Conservation (phyloP, 2,797 vertebrate species). For the Coranthus polyacanthus region DNA sequence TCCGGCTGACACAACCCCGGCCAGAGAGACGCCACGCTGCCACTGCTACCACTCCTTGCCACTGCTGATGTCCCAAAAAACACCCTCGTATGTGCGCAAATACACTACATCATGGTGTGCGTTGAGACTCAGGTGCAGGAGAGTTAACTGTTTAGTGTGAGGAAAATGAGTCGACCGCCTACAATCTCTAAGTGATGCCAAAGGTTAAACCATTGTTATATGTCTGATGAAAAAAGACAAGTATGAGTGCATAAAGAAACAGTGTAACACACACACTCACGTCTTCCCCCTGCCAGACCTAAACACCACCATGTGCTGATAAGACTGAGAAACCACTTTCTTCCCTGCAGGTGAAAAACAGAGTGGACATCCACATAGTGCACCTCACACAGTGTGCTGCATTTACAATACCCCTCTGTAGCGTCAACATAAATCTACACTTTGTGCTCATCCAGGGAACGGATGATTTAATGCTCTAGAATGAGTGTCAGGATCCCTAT, state of each 20-base stretch:
- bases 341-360: slow-evolving; percentile 68
- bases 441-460: slow-evolving; percentile 30
- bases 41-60: slow-evolving; percentile 29
- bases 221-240: neutral
- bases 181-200: neutral
- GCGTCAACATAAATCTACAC: slow-evolving; percentile 69
- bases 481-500: slow-evolving; percentile 43
- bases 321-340: slow-evolving; percentile 57
- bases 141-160: neutral
- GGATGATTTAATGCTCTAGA: slow-evolving; percentile 54
- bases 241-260: neutral
- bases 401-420: slow-evolving; percentile 61
- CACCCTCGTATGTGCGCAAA: slow-evolving; percentile 19
- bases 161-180: neutral
- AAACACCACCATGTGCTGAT: slow-evolving; percentile 62
- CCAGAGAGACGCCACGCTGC: slow-evolving; percentile 69
- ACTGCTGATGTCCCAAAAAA: slow-evolving; percentile 16
- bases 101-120: slow-evolving; percentile 13
- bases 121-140: neutral
- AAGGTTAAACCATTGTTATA: neutral
- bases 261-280: neutral
- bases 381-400: slow-evolving; percentile 28
- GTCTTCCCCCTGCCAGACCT: slow-evolving; percentile 34
- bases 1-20: slow-evolving; percentile 77
- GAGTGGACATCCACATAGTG: slow-evolving; percentile 50